Percentiles rank a stretch among this genome's conserved stretches.
Evolutionary conservation across 2,113 vertebrate genomes (phyloP).

Genomic region (Dolichotis patagonum): DNA sequence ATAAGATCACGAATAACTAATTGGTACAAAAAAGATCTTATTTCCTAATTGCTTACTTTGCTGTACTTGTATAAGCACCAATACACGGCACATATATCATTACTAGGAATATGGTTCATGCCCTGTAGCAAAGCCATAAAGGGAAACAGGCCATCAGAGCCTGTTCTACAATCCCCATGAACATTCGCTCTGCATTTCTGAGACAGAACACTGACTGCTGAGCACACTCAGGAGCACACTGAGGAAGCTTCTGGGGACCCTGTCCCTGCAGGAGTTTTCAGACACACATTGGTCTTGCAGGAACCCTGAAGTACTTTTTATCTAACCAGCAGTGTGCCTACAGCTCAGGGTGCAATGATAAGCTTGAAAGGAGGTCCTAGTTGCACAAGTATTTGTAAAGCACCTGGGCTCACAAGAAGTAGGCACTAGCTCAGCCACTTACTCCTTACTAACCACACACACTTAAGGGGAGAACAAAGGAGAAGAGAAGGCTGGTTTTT

Average conservation of each 20-base stretch:
- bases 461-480: background rate
- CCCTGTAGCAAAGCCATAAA: background rate
- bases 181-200: background rate
- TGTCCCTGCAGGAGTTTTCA: background rate
- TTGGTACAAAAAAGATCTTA: background rate
- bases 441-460: background rate
- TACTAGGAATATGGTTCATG: background rate
- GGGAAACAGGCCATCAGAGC: slow-evolving; percentile 12
- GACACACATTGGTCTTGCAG: background rate
- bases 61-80: slow-evolving; percentile 25
- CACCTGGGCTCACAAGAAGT: background rate
- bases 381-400: background rate
- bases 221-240: background rate
- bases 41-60: slow-evolving; percentile 23
- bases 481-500: background rate
- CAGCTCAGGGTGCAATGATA: background rate
- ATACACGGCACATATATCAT: background rate
- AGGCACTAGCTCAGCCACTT: background rate
- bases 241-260: background rate
- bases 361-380: background rate
- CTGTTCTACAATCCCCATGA: background rate
- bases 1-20: slow-evolving; percentile 45
- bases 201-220: background rate
- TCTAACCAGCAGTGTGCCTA: background rate
- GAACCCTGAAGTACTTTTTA: background rate